phyloP scores from a whole-genome alignment of 2,888 invertebrate species.

The Pristionchus fissidentatus region DNA sequence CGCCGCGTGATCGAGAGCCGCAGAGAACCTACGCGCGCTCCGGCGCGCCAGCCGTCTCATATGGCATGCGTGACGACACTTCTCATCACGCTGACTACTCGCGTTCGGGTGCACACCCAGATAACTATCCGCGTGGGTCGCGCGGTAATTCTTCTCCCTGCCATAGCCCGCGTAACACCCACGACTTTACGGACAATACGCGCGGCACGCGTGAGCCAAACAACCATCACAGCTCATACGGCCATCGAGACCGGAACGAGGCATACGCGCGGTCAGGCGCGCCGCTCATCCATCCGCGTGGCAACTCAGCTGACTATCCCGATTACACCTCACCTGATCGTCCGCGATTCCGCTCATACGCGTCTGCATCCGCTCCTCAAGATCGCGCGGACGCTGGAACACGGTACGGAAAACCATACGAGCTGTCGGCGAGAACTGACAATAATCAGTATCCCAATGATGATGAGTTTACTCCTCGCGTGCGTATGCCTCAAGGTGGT shows the following conservation, averaged over 20 bases:
- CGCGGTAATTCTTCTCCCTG: too few relatives aligned
- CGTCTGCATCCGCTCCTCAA: not conserved
- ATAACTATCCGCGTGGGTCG: not conserved
- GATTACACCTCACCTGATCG: not conserved
- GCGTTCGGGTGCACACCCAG: too few relatives aligned
- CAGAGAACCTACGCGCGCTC: not conserved
- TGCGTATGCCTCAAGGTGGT: constrained; percentile 30
- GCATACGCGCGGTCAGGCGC: too few relatives aligned
- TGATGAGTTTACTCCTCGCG: constrained; percentile 21
- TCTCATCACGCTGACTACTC: too few relatives aligned
- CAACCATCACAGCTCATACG: too few relatives aligned
- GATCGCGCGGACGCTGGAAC: not conserved
- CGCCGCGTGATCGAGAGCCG: not conserved
- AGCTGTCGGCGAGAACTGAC: not conserved
- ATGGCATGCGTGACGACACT: too few relatives aligned
- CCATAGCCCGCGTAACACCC: too few relatives aligned
- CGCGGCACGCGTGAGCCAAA: too few relatives aligned
- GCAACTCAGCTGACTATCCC: not conserved
- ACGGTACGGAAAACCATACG: not conserved
- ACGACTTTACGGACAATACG: too few relatives aligned
- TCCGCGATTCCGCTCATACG: constrained; percentile 38
- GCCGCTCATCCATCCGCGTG: too few relatives aligned
- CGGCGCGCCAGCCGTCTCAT: not conserved
- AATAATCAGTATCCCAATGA: not conserved
- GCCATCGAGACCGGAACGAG: too few relatives aligned